phyloP scores from a whole-genome alignment of 92 coral and sea anemone species.

The Paragorgia papillata region DNA sequence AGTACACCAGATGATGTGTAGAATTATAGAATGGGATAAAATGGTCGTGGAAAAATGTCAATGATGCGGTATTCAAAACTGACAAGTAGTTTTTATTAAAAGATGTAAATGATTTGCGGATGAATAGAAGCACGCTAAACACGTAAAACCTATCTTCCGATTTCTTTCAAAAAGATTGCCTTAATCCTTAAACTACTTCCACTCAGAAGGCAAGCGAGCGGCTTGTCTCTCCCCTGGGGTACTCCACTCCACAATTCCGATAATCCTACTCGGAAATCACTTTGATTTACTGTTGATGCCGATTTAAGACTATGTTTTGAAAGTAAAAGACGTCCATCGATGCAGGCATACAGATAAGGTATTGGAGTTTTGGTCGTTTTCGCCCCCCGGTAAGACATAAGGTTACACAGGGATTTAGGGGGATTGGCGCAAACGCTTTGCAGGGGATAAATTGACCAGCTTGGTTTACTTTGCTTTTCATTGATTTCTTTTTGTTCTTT shows the following conservation, averaged over 20 bases:
- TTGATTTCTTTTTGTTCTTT: conserved; percentile 16
- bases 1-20: neutral
- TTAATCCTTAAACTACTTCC: conserved; percentile 18
- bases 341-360: neutral
- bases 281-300: conserved; percentile 1
- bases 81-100: neutral
- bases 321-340: neutral
- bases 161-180: conserved; percentile 16
- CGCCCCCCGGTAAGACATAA: conserved; percentile 11
- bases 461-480: conserved; percentile 35
- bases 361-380: neutral
- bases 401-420: neutral
- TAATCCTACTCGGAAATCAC: conserved; percentile 8
- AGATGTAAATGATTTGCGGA: neutral
- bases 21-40: neutral
- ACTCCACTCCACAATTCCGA: neutral
- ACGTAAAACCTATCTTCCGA: neutral
- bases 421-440: conserved; percentile 17
- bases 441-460: conserved; percentile 36
- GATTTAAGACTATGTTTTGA: neutral
- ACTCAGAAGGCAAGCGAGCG: neutral
- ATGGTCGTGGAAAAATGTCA: neutral
- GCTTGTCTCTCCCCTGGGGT: neutral
- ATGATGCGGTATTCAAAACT: neutral
- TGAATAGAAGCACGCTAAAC: neutral